phyloP scores from a whole-genome alignment of 2,888 invertebrate genomes.

The Tuta absoluta region DNA sequence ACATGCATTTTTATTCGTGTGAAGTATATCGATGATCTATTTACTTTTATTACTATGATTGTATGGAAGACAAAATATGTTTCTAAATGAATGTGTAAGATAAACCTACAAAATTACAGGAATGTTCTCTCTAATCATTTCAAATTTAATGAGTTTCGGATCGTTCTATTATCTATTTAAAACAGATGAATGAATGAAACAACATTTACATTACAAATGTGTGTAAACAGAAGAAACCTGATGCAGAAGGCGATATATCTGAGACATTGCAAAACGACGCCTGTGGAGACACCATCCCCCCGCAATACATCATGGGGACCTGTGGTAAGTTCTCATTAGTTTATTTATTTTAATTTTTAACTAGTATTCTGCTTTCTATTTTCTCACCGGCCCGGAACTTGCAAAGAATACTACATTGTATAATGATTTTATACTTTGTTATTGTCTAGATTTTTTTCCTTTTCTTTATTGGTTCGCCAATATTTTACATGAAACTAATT shows the following conservation, averaged over 20 bases:
- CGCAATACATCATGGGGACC: conserved; percentile 76
- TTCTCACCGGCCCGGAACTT: too few relatives aligned
- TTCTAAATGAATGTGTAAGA: background rate
- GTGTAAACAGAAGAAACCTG: conserved; percentile 55
- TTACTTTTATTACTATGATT: background rate
- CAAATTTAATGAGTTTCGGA: background rate
- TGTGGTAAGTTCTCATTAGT: conserved; percentile 38
- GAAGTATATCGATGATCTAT: background rate
- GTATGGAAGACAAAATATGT: background rate
- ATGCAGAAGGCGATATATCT: conserved; percentile 68
- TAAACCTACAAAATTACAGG: background rate
- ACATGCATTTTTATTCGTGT: background rate
- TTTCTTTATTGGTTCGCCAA: too few relatives aligned
- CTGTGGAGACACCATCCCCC: conserved; percentile 73
- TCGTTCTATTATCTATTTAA: conserved; percentile 9
- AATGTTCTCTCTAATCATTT: background rate
- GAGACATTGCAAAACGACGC: conserved; percentile 76
- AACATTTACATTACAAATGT: conserved; percentile 17
- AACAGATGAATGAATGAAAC: background rate
- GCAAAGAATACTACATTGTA: too few relatives aligned
- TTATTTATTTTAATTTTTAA: background rate
- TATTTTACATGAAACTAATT: too few relatives aligned
- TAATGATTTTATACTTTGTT: too few relatives aligned
- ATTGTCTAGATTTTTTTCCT: too few relatives aligned
- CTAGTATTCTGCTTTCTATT: too few relatives aligned